A percentile compares a stretch with the other conserved stretches of the same genome.
These are phyloP conservation scores for Nothocercus julius DNA, from an alignment of 2,113 vertebrate species.

Conservation along the genomic window DNA sequence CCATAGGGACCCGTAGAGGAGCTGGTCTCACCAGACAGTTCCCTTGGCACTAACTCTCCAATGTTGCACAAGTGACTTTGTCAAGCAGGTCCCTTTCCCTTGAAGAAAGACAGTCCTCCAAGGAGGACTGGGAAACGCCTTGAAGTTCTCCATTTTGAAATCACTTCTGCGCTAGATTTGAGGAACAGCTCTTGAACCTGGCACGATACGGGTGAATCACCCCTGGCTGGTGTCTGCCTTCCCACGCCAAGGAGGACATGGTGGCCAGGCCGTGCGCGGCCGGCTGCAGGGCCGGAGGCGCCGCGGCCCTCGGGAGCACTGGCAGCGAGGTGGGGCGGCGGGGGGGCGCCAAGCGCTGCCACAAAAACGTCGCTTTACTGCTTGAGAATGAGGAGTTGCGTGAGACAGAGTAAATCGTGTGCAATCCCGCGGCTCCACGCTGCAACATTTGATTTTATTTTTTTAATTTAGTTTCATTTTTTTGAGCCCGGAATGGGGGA, in stretches of 20 bases:
- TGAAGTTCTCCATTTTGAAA: background rate
- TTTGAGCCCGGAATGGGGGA: background rate
- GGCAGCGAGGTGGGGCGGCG: too few species aligned
- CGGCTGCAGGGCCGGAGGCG: too few species aligned
- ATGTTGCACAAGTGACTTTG: background rate
- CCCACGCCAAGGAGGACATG: rapidly evolving
- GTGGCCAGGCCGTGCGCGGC: too few species aligned
- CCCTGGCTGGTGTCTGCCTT: rapidly evolving
- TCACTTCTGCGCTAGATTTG: background rate
- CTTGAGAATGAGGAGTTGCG: background rate
- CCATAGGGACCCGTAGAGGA: too few species aligned
- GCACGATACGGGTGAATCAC: rapidly evolving
- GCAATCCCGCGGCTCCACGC: background rate
- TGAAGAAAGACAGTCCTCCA: background rate
- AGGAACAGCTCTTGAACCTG: rapidly evolving
- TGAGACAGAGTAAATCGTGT: background rate
- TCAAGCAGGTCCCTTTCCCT: background rate
- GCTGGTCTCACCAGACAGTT: too few species aligned
- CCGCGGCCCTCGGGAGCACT: too few species aligned
- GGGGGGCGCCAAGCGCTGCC: background rate
- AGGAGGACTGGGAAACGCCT: background rate
- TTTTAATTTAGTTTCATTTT: background rate
- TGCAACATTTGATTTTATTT: background rate
- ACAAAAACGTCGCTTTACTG: background rate
- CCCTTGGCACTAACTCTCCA: background rate